Conservation (phyloP, 1,140 invertebrate species). For the Agrypnia vestita region DNA sequence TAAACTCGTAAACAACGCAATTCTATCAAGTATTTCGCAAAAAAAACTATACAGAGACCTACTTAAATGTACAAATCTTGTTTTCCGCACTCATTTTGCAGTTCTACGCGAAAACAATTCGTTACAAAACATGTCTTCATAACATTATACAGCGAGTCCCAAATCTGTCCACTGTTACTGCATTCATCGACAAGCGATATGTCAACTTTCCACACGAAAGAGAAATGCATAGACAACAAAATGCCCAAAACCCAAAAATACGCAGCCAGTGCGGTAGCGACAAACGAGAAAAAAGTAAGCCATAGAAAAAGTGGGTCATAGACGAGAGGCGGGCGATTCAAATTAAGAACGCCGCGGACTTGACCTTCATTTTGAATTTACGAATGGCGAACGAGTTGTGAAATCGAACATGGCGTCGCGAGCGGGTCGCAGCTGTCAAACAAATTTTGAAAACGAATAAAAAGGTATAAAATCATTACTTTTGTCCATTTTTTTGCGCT, state of each 20-base stretch:
- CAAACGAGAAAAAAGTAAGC: slow-evolving; percentile 29
- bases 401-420: slow-evolving; percentile 23
- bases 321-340: slow-evolving; percentile 37
- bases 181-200: no score
- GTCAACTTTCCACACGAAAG: neutral
- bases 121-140: no score
- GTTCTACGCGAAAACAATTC: no score
- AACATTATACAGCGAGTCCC: no score
- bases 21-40: no score
- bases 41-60: no score
- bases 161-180: no score
- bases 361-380: slow-evolving; percentile 47
- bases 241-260: neutral
- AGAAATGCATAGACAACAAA: slow-evolving; percentile 5
- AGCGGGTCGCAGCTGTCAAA: neutral
- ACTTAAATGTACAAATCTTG: no score
- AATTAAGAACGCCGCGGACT: slow-evolving; percentile 45
- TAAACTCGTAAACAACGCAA: no score
- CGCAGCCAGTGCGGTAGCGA: neutral
- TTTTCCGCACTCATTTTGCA: no score
- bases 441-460: neutral
- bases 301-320: slow-evolving; percentile 20
- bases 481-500: neutral
- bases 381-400: slow-evolving; percentile 41
- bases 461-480: neutral